Percentiles rank a stretch among this genome's conserved stretches.
Evolutionary conservation across 2,113 vertebrate genomes (phyloP).

Genomic region (Prionailurus bengalensis): DNA sequence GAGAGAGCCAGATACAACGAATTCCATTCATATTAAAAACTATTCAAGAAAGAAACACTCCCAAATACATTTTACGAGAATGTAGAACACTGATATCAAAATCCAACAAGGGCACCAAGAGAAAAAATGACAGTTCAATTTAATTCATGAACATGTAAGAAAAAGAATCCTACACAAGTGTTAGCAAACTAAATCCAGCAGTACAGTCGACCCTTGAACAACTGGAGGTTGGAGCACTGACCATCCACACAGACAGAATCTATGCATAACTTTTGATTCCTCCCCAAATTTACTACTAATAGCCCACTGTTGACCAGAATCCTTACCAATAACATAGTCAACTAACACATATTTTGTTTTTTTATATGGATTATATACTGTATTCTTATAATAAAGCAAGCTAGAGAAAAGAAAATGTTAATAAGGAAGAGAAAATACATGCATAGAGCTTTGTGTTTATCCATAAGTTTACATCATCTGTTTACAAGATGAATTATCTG

Average conservation of each 20-base stretch:
- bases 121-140: neutral
- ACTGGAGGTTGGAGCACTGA: neutral
- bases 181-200: neutral
- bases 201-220: neutral
- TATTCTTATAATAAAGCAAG: neutral
- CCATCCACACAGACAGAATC: neutral
- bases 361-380: neutral
- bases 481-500: neutral
- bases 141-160: neutral
- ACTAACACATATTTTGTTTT: neutral
- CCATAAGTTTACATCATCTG: neutral
- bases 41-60: neutral
- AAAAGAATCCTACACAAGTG: neutral
- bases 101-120: neutral
- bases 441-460: neutral
- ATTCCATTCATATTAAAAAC: neutral
- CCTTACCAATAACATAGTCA: neutral
- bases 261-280: neutral
- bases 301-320: neutral
- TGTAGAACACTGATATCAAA: neutral
- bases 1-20: neutral
- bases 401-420: neutral
- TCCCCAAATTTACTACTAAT: neutral
- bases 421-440: neutral
- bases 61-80: neutral